phyloP scores from a whole-genome alignment of 2,888 invertebrate species.

The Mythimna impura region DNA sequence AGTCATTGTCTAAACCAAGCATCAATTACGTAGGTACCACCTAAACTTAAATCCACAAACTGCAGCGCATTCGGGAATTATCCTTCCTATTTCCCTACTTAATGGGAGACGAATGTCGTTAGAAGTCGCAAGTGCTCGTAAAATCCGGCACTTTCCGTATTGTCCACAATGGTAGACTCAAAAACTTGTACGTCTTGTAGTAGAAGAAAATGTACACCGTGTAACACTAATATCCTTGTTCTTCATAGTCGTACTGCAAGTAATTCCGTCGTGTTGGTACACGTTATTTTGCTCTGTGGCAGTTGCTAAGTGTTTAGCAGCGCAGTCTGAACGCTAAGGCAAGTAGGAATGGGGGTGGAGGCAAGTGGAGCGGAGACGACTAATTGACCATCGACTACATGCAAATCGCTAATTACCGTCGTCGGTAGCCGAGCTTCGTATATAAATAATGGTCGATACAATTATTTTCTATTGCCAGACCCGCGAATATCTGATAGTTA shows the following conservation, averaged over 20 bases:
- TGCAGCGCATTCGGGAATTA: constrained; percentile 83
- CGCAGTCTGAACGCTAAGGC: constrained; percentile 60
- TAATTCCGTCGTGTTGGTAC: constrained; percentile 21
- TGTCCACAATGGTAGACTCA: constrained; percentile 72
- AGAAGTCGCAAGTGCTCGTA: constrained; percentile 86
- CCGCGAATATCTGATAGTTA: constrained; percentile 57
- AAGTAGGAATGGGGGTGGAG: constrained; percentile 65
- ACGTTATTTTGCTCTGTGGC: constrained; percentile 57
- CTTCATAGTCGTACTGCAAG: constrained; percentile 39
- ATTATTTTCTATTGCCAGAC: constrained; percentile 70
- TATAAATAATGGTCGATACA: constrained; percentile 76
- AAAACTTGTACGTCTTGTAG: constrained; percentile 15
- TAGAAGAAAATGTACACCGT: constrained; percentile 23
- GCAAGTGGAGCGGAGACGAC: constrained; percentile 77
- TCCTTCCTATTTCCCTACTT: constrained; percentile 85
- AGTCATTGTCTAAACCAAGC: constrained; percentile 74
- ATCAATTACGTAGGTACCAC: constrained; percentile 82
- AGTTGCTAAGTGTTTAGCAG: constrained; percentile 54
- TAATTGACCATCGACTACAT: constrained; percentile 84
- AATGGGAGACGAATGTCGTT: constrained; percentile 88
- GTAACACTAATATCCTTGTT: constrained; percentile 14
- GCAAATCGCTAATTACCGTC: constrained; percentile 84
- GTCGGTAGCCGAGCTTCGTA: constrained; percentile 72
- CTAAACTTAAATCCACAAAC: constrained; percentile 84
- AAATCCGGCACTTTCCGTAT: constrained; percentile 79